These are phyloP conservation scores for Glossosoma conforme DNA, from an alignment of 1,140 invertebrate species.

Conservation along the genomic window DNA sequence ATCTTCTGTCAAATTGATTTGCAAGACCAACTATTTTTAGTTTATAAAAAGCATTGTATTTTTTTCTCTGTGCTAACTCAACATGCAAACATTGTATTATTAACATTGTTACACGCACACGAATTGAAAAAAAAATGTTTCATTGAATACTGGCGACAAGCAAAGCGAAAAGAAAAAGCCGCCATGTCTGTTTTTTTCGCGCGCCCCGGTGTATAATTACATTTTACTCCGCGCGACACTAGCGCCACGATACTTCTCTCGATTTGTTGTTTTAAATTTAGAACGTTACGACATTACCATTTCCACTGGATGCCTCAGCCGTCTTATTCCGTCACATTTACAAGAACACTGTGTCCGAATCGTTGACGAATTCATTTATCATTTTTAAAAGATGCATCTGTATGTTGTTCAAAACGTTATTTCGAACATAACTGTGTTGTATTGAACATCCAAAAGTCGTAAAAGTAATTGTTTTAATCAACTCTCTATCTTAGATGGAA, in stretches of 20 bases:
- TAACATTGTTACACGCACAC: not conserved
- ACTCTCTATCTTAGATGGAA: too few relatives aligned
- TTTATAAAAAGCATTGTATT: too few relatives aligned
- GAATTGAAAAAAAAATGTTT: not conserved
- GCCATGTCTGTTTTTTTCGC: not conserved
- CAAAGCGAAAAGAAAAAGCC: not conserved
- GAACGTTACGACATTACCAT: slow-evolving; percentile 23
- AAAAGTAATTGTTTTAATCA: too few relatives aligned
- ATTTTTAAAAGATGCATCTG: too few relatives aligned
- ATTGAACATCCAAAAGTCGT: too few relatives aligned
- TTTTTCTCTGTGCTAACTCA: too few relatives aligned
- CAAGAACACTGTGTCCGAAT: not conserved
- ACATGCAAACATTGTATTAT: not conserved
- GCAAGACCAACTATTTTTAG: too few relatives aligned
- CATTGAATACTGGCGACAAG: too few relatives aligned
- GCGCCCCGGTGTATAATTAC: not conserved
- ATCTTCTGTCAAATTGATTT: too few relatives aligned
- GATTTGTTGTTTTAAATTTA: slow-evolving; percentile 25
- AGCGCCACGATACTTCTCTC: slow-evolving; percentile 21
- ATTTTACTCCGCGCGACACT: slow-evolving; percentile 4
- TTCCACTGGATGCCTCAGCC: slow-evolving; percentile 12
- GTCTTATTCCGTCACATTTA: not conserved
- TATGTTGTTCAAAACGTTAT: too few relatives aligned
- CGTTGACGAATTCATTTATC: too few relatives aligned
- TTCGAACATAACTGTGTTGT: too few relatives aligned